Evolutionary conservation across 1,140 invertebrate genomes (phyloP).

Genomic region (Episyrphus balteatus): DNA sequence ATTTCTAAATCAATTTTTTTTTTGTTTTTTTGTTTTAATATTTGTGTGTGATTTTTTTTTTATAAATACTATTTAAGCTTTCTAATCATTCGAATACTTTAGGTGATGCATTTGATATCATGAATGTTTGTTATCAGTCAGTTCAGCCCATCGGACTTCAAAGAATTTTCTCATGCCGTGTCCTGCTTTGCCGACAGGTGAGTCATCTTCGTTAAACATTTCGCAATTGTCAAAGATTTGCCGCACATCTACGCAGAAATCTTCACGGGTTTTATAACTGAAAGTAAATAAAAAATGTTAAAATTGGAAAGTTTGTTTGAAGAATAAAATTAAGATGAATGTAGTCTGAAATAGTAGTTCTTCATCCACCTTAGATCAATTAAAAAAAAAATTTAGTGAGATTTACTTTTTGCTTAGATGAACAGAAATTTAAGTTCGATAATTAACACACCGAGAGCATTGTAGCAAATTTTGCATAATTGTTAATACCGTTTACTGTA

Average conservation of each 20-base stretch:
- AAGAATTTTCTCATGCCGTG: conserved; percentile 86
- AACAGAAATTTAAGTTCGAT: too few relatives aligned
- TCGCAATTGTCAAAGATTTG: conserved; percentile 95
- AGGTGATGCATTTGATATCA: conserved; percentile 21
- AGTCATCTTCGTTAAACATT: conserved; percentile 95
- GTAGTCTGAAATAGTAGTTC: too few relatives aligned
- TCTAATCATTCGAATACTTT: conserved; percentile 9
- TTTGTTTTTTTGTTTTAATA: too few relatives aligned
- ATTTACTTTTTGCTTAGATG: too few relatives aligned
- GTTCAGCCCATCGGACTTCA: conserved; percentile 72
- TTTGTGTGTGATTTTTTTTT: not conserved
- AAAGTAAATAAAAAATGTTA: conserved; percentile 8
- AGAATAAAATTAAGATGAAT: not conserved
- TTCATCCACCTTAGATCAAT: too few relatives aligned
- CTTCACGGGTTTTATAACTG: conserved; percentile 78
- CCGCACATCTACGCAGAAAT: conserved; percentile 80
- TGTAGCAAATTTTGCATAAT: too few relatives aligned
- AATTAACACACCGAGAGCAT: too few relatives aligned
- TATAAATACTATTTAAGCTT: not conserved
- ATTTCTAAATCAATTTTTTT: not conserved
- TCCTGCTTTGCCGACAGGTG: conserved; percentile 87
- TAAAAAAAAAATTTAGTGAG: too few relatives aligned
- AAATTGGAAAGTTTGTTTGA: not conserved
- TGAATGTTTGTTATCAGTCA: conserved; percentile 37
- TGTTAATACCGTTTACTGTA: too few relatives aligned